Base-by-base conservation (phyloP, 2,888 invertebrate genomes). In the Amiota mariae region DNA sequence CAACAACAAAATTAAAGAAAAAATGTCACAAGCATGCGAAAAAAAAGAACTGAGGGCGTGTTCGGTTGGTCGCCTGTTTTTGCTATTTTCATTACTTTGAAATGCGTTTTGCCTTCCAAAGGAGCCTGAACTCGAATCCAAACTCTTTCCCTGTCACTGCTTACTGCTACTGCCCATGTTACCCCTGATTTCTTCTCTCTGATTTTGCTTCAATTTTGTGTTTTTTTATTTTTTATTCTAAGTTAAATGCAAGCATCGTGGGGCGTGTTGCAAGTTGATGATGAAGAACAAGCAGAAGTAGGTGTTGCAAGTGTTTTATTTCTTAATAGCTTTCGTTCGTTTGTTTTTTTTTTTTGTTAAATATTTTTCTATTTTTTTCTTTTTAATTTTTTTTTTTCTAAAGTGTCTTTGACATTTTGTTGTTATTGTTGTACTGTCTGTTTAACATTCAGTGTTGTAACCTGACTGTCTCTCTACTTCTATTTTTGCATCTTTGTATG, bases 51-150 rank as follows among this genome's bases (percentile, higher is more conserved):
- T 4, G 76, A 78, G 78, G 73, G 74, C 72, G 76, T 72, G 72
- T 57, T 59, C 13, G 46, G 46, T 46, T 11, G n/a, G 13, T 10
- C 48, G 67, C 36, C 64, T 15, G 71, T 73, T 78, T 73, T 82
- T 75, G 63, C 76, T 77, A 82, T 83, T 83, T 83, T 85, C 85
- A 85, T 82, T 82, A 82, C 81, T 75, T 79, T 81, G 76, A 82
- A 85, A 84, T 79, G 84, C 84, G 82, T 51, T 51, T 51, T n/a
- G 54, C 36, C 36, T 36, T 36, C 36, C 6, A 36, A 36, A 36
- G 36, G 6, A 36, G 36, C 36, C 36, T 6, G 36, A 36, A 36
- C 8, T 6, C 36, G 6, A 36, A 36, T 6, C 36, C 2, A 6
- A 36, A 36, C 36, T 8, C 1, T 64, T 63, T 57, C 72, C 73